Base-by-base conservation (phyloP, 1,140 invertebrate species). In the Lerema accius region DNA sequence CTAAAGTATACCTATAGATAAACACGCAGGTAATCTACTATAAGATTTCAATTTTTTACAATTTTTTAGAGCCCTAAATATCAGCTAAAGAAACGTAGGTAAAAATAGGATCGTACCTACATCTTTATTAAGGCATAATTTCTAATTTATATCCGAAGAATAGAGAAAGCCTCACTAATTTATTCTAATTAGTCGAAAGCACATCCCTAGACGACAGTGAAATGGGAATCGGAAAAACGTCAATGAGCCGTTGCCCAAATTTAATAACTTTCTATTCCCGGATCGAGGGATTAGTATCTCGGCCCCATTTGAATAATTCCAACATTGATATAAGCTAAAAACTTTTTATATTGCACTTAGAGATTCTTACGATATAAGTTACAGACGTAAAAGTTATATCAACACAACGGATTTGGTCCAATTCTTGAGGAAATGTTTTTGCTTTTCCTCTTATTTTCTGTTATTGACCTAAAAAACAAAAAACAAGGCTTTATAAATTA, bases 281-380 rank as follows among this genome's bases (percentile, higher is more conserved):
- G 43, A 26, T 39, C 39, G 55, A 51, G 49, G 70, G 71, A 78
- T 78, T 76, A 76, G 64, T 65, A 58, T 56, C 55, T 46, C 46
- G 50, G 60, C 19, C 40, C 69, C 43, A 74, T 82, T 84, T 76
- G 73, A 79, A 84, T 84, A 82, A 82, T 82, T 84, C 68, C 64
- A 56, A 61, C 73, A 64, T 80, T 73, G 67, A 71, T 71, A 71
- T 65, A 43, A 68, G 28, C 48, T 58, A 70, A 69, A 69, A 69
- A 60, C 45, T 69, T 65, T 64, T 56, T 61, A 67, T 26, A 69
- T 60, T 64, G 53, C 46, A 53, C 43, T 53, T 56, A 19, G 26
- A 55, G 48, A 60, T 37, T 42, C 63, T 65, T 60, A 65, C 26
- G 63, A 65, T 53, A 35, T 60, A 60, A 65, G 37, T 65, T 65